phyloP scores from a whole-genome alignment of 2,888 invertebrate genomes.

The Formica aserva region DNA sequence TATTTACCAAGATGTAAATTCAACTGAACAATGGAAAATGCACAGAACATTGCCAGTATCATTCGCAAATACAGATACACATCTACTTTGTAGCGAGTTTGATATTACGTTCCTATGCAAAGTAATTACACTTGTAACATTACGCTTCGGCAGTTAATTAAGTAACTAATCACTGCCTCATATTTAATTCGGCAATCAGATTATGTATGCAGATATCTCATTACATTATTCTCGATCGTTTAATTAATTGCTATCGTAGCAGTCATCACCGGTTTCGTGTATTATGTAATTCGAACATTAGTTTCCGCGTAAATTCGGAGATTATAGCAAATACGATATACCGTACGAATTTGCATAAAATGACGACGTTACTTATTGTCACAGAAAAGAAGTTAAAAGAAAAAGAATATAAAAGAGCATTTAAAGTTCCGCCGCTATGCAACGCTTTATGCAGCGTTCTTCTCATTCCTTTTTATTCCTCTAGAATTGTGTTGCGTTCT shows the following conservation, averaged over 20 bases:
- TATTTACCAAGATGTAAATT: slow-evolving; percentile 5
- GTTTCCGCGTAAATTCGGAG: slow-evolving; percentile 16
- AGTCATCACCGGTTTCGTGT: neutral
- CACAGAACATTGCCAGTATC: neutral
- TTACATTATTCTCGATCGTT: slow-evolving; percentile 23
- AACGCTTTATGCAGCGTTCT: neutral
- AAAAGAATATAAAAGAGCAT: neutral
- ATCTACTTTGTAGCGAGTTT: neutral
- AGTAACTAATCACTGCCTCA: slow-evolving; percentile 23
- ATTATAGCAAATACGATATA: slow-evolving; percentile 17
- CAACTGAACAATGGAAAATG: neutral
- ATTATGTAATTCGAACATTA: slow-evolving; percentile 31
- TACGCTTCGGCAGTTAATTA: slow-evolving; percentile 16
- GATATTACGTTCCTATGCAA: neutral
- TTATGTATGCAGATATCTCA: slow-evolving; percentile 42
- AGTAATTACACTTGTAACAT: slow-evolving; percentile 12
- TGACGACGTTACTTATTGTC: slow-evolving; percentile 2
- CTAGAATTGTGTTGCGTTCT: neutral
- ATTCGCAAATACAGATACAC: neutral
- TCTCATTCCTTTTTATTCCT: neutral
- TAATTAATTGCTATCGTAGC: slow-evolving; percentile 45
- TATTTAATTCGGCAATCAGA: slow-evolving; percentile 34
- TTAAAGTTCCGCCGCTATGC: neutral
- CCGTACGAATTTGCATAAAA: slow-evolving; percentile 8
- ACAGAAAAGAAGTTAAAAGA: slow-evolving; percentile 1